Base-by-base conservation (phyloP, 1,140 invertebrate genomes). In the Drosophila sproati region DNA sequence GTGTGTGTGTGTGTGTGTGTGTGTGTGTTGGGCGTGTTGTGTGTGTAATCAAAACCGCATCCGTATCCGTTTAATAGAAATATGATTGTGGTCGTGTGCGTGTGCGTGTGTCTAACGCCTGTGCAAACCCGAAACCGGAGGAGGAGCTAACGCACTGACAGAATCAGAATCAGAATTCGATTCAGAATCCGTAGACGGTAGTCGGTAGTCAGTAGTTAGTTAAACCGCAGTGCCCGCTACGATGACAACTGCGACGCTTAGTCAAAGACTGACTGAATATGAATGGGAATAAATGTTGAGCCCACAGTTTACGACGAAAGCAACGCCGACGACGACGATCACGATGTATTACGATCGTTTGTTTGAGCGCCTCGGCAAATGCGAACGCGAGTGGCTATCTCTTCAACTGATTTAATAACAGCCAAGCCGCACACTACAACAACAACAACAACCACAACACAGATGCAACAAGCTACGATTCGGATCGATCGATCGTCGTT, bases 191-290 rank as follows among this genome's bases (percentile, higher is more conserved):
- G 20, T 20, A 20, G 20, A 1, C 20, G 20, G 20, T 20, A 20
- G 20, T 20, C 20, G 1, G 32, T 35, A 48, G 54, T 34, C 37
- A 70, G 57, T 70, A 51, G 56, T 47, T 31, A 20, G 47, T 39
- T 32, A 34, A 51, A 76, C 20, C 73, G 72, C 73, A 76, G 73
- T 72, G 68, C 20, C 73, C 68, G 73, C 69, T 72, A 48, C 73
- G 60, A 66, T 54, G 83, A 77, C 83, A 72, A 89, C 80, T 77
- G 80, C 80, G 63, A 83, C 73, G 85, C 77, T 80, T 70, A 89
- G 80, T 89, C 83, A 89, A 88, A 88, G 85, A 88, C 83, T 89
- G 83, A 88, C 78, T 80, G 74, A 80, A 77, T 77, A 86, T 86
- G 82, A 86, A 86, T 86, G 82, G 82, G 80, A 64, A 82, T 62